Evolutionary conservation across 2,113 vertebrate species (phyloP), one percentile per base, ranked within the genome.

Genomic region (Tangachromis dhanisi): DNA sequence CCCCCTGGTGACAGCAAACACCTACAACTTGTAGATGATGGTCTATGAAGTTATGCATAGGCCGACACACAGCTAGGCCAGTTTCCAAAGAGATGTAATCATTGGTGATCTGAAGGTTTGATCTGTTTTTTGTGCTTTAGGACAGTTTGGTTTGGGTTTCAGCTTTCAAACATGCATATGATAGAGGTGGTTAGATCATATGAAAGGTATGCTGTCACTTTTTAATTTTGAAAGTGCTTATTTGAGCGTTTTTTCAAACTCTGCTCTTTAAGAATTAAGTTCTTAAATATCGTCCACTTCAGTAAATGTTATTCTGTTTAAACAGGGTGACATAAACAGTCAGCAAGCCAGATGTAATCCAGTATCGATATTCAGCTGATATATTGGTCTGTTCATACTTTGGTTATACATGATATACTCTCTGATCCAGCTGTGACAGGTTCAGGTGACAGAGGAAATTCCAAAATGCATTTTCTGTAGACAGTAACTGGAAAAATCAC

Each of bases 1-100:
- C 66, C 66, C 66, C 66, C 66, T 73, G 66, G 66, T 71, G 66
- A 73, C 66, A 16, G 66, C 4, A 73, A 73, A 73, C 66, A 73
- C 13, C 66, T 73, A 73, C 66, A 73, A 10, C 66, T 73, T 45
- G 66, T 73, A 73, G 66, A 2, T 73, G 21, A 42, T 42, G 66
- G n/a, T 71, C 21, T 16, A 42, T 42, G n/a, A 71, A 42, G 13
- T 45, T 42, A 42, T 71, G 21, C 0, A 42, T 45, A 45, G 66
- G 0, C 4, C 5, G 0, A 71, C n/a, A 24, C 66, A 71, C 21
- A 45, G 38, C 38, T 9, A 71, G 8, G n/a, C 21, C 66, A 24
- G 38, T 42, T 21, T 42, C 66, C 35, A 26, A 45, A 73, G 13
- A 45, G 1, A 17, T 26, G 21, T 16, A 26, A 73, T 16, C 8